These are phyloP conservation scores for Cassiopea xamachana DNA, from an alignment of 30 jellyfish, hydroid and myxozoan species.

Conservation along the genomic window DNA sequence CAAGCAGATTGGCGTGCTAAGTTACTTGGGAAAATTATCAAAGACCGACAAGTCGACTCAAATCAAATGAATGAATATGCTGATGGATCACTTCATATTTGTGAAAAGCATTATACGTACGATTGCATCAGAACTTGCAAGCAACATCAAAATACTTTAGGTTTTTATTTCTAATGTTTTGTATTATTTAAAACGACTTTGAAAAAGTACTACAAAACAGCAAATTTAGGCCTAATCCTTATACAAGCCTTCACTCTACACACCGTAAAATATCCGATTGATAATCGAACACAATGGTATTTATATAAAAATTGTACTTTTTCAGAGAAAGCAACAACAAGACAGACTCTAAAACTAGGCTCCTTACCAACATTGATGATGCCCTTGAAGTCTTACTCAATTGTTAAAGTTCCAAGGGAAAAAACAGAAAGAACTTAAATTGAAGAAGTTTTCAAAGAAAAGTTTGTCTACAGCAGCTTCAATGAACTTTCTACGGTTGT, in stretches of 20 bases:
- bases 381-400: slow-evolving; percentile 35
- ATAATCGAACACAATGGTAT: not conserved
- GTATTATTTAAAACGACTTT: not conserved
- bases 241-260: not conserved
- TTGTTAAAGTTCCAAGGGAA: slow-evolving; percentile 8
- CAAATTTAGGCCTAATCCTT: not conserved
- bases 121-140: slow-evolving; percentile 23
- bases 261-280: not conserved
- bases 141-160: not conserved
- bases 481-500: not conserved
- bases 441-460: not conserved
- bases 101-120: slow-evolving; percentile 34
- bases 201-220: not conserved
- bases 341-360: slow-evolving; percentile 22
- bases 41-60: slow-evolving; percentile 40
- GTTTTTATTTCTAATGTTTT: not conserved
- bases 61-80: not conserved
- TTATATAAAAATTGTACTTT: not conserved
- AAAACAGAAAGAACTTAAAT: not conserved
- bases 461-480: not conserved
- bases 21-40: slow-evolving; percentile 11
- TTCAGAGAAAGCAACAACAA: slow-evolving; percentile 10
- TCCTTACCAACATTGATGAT: slow-evolving; percentile 30
- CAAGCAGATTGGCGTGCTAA: slow-evolving; percentile 34
- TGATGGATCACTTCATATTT: slow-evolving; percentile 7